These are phyloP conservation scores for Pseudolycoriella hygida DNA, from an alignment of 2,888 invertebrate genomes.

Conservation along the genomic window DNA sequence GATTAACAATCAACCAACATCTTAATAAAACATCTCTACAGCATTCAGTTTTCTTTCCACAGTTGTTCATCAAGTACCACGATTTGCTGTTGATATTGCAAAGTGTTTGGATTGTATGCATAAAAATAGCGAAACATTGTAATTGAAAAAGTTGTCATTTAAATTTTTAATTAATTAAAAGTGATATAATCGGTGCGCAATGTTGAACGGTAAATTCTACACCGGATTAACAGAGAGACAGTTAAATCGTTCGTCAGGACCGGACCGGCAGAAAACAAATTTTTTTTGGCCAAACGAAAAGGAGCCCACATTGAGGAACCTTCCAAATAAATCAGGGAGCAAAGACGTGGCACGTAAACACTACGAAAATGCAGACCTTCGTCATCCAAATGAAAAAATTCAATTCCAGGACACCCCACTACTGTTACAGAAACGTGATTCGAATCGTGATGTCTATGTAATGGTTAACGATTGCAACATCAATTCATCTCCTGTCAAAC, in stretches of 20 bases:
- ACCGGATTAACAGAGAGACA: slow-evolving; percentile 26
- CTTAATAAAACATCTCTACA: no score
- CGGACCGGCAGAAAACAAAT: slow-evolving; percentile 24
- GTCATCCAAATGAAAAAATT: slow-evolving; percentile 22
- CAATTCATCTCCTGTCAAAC: no score
- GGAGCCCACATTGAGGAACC: slow-evolving; percentile 16
- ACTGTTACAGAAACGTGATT: slow-evolving; percentile 6
- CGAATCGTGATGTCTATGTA: slow-evolving; percentile 14
- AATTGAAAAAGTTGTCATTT: no score
- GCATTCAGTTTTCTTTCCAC: no score
- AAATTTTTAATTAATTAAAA: no score
- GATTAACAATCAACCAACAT: no score
- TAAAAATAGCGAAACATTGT: no score
- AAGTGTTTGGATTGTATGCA: no score
- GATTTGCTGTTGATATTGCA: no score
- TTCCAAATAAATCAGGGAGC: slow-evolving; percentile 12
- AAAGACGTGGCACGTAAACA: background rate
- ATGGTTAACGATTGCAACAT: slow-evolving; percentile 13
- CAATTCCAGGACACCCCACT: no score
- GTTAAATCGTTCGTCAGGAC: slow-evolving; percentile 15
- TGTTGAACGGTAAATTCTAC: slow-evolving; percentile 29
- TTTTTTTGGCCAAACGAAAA: slow-evolving; percentile 28
- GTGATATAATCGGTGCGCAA: no score
- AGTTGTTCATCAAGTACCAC: no score
- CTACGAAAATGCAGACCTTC: slow-evolving; percentile 5